Conservation (phyloP, 2,113 vertebrate species). For the Eurypyga helias region DNA sequence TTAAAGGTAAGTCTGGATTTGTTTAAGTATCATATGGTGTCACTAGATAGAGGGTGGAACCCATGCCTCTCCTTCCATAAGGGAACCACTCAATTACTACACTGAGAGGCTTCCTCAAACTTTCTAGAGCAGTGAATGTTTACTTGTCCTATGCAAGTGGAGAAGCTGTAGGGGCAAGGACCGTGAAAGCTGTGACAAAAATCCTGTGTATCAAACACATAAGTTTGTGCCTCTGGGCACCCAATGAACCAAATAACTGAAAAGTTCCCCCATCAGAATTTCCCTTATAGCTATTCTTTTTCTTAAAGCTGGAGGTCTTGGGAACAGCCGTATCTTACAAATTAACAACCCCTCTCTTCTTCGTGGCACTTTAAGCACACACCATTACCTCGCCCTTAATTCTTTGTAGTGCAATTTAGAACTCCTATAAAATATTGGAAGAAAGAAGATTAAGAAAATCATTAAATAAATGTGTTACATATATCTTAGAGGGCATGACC, state of each 20-base stretch:
- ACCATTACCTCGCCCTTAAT: conserved; percentile 9
- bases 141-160: fast-evolving
- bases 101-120: neutral
- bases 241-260: conserved; percentile 1
- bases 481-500: neutral
- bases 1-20: neutral
- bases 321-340: conserved; percentile 23
- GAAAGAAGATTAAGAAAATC: neutral
- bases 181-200: neutral
- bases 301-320: conserved; percentile 50
- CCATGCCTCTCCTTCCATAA: neutral
- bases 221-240: conserved; percentile 45
- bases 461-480: conserved; percentile 7
- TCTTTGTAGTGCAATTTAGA: neutral
- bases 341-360: conserved; percentile 35
- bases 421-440: conserved; percentile 2
- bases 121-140: neutral
- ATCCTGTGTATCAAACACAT: conserved; percentile 14
- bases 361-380: conserved; percentile 18
- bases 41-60: neutral
- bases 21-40: neutral
- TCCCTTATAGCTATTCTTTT: conserved; percentile 24
- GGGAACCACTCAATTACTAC: neutral
- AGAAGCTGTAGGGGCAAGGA: neutral
- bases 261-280: conserved; percentile 43